Evolutionary conservation across 2,888 invertebrate species (phyloP), one percentile per base, ranked within the genome.

Genomic region (Serrognathus titanus): DNA sequence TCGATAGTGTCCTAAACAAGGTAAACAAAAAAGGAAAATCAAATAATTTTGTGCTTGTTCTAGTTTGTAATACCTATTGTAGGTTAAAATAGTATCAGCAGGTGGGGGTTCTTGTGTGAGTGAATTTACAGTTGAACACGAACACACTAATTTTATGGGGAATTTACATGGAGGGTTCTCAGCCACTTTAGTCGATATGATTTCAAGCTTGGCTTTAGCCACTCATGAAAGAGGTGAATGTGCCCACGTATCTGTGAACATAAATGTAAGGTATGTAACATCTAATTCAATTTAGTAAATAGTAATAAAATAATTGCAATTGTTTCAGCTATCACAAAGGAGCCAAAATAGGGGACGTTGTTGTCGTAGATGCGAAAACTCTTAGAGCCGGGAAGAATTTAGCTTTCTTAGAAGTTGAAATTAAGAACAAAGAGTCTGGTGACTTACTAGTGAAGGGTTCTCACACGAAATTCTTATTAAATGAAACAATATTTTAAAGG

Each of bases 171-270:
- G 40, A 8, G 40, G 40, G 5, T 40, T 40, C 40, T 40, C 40
- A 13, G 40, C 40, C 4, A 40, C 40, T 11, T 12, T 40, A 9
- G 40, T 12, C 7, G 40, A 40, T 40, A 1, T 40, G 12, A 9
- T 40, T 9, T 40, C 40, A 6, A 5, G 11, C 40, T 11, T 40
- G 40, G 40, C 40, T 6, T 1, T 40, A 7, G 4, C 4, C 11
- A 40, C 40, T 1, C 40, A 13, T 12, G 11, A 40, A 8, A 9
- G 12, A 40, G 24, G 24, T 20, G 40, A 37, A 36, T 20, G 40
- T 12, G 43, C 43, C 6, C 53, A 94, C 13, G 90, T 93, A 1
- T 91, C 92, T 7, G 86, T 95, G 16, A 89, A 94, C 71, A 78
- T 97, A 35, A 88, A 88, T 77, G 81, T 96, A 2, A 84, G 86